These are phyloP conservation scores for Donacobius atricapilla DNA, from an alignment of 2,113 vertebrate species.

Conservation along the genomic window DNA sequence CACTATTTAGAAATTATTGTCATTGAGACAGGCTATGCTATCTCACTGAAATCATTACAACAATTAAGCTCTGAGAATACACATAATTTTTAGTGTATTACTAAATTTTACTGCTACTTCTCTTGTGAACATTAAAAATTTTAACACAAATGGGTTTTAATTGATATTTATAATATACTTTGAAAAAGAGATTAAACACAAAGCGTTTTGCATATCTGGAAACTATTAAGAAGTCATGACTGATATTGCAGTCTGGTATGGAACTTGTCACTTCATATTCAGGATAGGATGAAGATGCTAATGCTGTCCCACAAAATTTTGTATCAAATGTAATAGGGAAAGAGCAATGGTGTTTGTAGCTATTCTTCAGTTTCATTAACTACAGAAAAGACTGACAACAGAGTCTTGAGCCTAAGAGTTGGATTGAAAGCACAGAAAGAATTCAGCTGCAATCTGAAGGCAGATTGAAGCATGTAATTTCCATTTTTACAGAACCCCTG, in stretches of 20 bases:
- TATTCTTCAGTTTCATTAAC: background rate
- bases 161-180: background rate
- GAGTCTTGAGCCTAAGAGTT: background rate
- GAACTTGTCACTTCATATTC: background rate
- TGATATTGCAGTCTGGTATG: background rate
- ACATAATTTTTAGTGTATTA: background rate
- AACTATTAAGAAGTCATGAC: background rate
- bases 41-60: background rate
- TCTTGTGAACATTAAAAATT: background rate
- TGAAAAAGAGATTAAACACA: background rate
- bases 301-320: background rate
- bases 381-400: background rate
- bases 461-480: background rate
- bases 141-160: background rate
- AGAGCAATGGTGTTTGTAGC: background rate
- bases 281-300: background rate
- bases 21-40: background rate
- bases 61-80: background rate
- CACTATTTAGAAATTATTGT: background rate
- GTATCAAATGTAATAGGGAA: background rate
- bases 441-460: background rate
- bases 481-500: background rate
- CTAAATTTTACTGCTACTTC: background rate
- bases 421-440: background rate
- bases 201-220: background rate